A percentile compares a stretch with the other conserved stretches of the same genome.
phyloP scores from a whole-genome alignment of 2,888 invertebrate species.

The Frankliniella intonsa region DNA sequence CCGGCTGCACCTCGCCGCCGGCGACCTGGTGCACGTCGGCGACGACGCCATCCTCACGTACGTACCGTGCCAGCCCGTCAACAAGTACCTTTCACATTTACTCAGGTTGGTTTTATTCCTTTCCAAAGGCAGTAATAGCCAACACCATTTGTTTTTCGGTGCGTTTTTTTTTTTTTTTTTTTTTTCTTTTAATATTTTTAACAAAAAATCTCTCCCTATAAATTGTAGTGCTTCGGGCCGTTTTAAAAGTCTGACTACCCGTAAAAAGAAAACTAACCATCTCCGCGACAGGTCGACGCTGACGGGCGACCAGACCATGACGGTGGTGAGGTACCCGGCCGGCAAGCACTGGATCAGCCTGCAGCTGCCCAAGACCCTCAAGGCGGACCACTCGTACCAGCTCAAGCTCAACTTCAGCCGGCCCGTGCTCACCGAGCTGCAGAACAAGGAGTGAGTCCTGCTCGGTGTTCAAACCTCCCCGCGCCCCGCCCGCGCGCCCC shows the following conservation, averaged over 20 bases:
- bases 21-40: not conserved
- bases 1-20: not conserved
- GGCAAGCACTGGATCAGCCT: constrained; percentile 5
- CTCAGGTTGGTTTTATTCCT: no score
- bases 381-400: constrained; percentile 23
- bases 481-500: not conserved
- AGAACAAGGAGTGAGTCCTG: not conserved
- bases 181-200: no score
- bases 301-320: not conserved
- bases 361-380: constrained; percentile 22
- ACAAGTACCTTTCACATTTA: no score
- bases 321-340: not conserved
- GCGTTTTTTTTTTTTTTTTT: no score
- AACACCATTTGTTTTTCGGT: no score
- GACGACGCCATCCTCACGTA: not conserved
- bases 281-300: not conserved
- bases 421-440: not conserved
- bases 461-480: not conserved
- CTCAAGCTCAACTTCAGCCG: constrained; percentile 24
- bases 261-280: not conserved
- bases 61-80: no score
- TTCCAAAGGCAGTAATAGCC: no score
- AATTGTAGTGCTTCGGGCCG: no score
- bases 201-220: no score
- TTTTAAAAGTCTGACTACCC: no score